Evolutionary conservation across 2,888 invertebrate species (phyloP).

Genomic region (Habroteleia sp.): DNA sequence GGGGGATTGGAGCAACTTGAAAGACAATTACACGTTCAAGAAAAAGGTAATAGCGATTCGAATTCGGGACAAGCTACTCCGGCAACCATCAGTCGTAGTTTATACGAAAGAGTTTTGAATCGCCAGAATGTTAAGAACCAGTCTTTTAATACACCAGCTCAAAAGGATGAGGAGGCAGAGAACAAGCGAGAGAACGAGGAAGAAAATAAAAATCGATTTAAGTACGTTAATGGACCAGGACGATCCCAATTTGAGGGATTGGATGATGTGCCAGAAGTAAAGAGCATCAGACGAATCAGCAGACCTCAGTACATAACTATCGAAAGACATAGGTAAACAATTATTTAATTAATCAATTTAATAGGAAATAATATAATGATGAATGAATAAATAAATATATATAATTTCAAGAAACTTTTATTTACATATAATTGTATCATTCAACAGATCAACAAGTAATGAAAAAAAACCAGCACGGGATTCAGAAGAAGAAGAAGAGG

Average conservation of each 20-base stretch:
- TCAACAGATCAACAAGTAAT: constrained; percentile 37
- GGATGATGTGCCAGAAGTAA: constrained; percentile 78
- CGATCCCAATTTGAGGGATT: constrained; percentile 82
- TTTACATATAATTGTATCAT: too few relatives aligned
- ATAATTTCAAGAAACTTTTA: too few relatives aligned
- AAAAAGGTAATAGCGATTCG: constrained; percentile 72
- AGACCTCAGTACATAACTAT: constrained; percentile 88
- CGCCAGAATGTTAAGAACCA: constrained; percentile 71
- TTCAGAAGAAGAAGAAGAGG: constrained; percentile 61
- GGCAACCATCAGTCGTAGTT: constrained; percentile 87
- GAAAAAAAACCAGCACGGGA: constrained; percentile 12
- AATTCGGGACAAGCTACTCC: constrained; percentile 83
- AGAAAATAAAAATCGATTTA: constrained; percentile 60
- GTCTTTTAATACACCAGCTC: constrained; percentile 61
- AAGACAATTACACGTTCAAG: constrained; percentile 86
- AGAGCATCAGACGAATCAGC: constrained; percentile 79
- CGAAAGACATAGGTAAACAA: constrained; percentile 83
- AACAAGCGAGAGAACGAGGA: constrained; percentile 28
- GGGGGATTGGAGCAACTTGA: constrained; percentile 93
- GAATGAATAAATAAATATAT: too few relatives aligned
- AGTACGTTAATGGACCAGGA: constrained; percentile 82
- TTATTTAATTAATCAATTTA: background rate
- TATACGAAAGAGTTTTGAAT: constrained; percentile 88
- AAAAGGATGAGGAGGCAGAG: constrained; percentile 74
- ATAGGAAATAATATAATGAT: too few relatives aligned